Evolutionary conservation across 1,140 invertebrate genomes (phyloP).

Genomic region (Manduca sexta): DNA sequence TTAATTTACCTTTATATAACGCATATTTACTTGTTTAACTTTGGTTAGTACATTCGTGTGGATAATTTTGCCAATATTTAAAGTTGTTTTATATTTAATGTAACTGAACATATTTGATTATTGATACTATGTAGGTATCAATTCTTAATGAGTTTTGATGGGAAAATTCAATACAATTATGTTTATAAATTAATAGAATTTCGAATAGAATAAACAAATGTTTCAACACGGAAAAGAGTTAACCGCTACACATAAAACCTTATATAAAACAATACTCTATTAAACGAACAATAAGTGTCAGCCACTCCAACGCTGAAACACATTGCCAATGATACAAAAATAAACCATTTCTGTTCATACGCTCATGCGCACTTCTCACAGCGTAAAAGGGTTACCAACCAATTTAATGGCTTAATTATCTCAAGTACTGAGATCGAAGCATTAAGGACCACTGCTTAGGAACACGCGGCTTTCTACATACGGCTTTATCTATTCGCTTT

Average conservation of each 20-base stretch:
- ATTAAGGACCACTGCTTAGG: constrained; percentile 6
- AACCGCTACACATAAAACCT: neutral
- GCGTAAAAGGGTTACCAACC: constrained; percentile 56
- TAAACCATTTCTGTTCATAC: constrained; percentile 35
- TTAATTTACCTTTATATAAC: constrained; percentile 3
- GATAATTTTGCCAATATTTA: too few relatives aligned
- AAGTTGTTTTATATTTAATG: too few relatives aligned
- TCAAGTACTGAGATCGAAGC: constrained; percentile 50
- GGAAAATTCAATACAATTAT: neutral
- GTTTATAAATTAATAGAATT: neutral
- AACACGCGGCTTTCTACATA: constrained; percentile 30
- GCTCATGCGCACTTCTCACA: constrained; percentile 45
- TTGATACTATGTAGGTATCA: neutral
- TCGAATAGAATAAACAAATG: too few relatives aligned
- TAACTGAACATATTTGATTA: too few relatives aligned
- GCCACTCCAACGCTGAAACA: constrained; percentile 21
- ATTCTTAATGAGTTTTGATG: neutral
- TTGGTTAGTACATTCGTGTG: too few relatives aligned
- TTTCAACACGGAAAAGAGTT: neutral
- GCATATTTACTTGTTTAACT: neutral
- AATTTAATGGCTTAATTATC: constrained; percentile 69
- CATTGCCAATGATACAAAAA: constrained; percentile 50
- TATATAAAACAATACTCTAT: neutral
- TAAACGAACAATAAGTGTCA: constrained; percentile 18
- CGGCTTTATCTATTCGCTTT: constrained; percentile 39